Conservation (phyloP, 2,113 vertebrate species). For the Chelonoidis abingdonii region DNA sequence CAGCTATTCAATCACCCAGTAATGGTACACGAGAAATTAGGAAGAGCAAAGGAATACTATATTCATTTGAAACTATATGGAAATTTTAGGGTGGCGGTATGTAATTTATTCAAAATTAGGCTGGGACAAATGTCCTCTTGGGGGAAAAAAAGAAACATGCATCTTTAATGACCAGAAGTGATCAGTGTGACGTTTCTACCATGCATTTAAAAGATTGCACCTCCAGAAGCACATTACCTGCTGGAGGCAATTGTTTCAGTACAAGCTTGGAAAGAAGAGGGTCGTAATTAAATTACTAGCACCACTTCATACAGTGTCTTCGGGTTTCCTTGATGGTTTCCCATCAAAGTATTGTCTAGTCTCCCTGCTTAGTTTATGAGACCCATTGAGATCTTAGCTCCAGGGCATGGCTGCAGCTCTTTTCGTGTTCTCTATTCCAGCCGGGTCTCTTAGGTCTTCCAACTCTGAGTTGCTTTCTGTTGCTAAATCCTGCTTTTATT, state of each 20-base stretch:
- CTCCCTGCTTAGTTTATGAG: background rate
- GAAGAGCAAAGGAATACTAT: rapidly evolving
- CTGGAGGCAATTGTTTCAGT: background rate
- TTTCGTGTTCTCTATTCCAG: background rate
- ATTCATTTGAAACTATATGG: rapidly evolving
- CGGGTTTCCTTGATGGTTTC: background rate
- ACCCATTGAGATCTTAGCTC: background rate
- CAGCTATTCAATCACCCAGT: background rate
- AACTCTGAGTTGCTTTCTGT: background rate
- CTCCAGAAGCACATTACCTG: background rate
- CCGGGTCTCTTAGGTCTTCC: background rate
- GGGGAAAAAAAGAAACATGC: background rate
- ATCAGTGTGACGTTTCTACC: background rate
- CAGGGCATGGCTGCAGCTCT: background rate
- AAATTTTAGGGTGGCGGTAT: background rate
- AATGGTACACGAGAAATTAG: rapidly evolving
- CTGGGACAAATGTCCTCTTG: background rate
- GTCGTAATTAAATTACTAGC: background rate
- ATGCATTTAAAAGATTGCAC: background rate
- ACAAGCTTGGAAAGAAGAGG: background rate
- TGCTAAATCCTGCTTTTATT: background rate
- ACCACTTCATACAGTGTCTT: rapidly evolving
- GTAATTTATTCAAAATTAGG: background rate
- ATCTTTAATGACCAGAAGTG: rapidly evolving
- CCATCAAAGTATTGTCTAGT: background rate